Evolutionary conservation across 1,140 invertebrate species (phyloP).

Genomic region (Himalopsyche phryganea): DNA sequence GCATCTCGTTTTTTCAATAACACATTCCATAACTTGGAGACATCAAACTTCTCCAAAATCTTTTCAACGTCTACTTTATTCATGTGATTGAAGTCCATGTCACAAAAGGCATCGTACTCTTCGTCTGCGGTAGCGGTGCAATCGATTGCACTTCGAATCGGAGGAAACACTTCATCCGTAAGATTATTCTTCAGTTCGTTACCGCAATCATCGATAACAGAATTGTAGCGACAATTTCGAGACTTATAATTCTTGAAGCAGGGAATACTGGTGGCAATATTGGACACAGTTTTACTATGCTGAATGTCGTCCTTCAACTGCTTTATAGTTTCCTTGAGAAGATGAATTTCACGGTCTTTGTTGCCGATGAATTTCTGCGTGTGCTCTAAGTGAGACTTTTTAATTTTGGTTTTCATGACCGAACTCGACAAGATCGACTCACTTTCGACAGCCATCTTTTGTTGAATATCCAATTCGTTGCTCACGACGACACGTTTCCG

Average conservation of each 20-base stretch:
- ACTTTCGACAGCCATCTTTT: background rate
- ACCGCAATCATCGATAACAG: too few relatives aligned
- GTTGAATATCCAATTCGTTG: background rate
- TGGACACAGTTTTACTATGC: conserved; percentile 3
- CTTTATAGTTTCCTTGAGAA: conserved; percentile 4
- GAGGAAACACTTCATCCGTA: too few relatives aligned
- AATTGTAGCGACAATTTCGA: too few relatives aligned
- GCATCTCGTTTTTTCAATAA: conserved; percentile 1
- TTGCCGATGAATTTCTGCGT: background rate
- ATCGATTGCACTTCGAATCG: too few relatives aligned
- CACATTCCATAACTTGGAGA: conserved; percentile 1
- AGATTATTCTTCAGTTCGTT: background rate
- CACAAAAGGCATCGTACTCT: conserved; percentile 2
- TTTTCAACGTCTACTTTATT: conserved; percentile 10
- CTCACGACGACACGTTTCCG: background rate
- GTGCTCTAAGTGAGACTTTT: background rate
- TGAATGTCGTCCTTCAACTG: conserved; percentile 12
- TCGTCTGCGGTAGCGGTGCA: background rate
- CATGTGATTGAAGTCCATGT: conserved; percentile 1
- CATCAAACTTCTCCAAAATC: conserved; percentile 5
- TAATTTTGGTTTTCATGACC: conserved; percentile 9
- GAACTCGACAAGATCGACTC: background rate
- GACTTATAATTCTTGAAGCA: conserved; percentile 10
- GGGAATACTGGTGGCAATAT: conserved; percentile 8
- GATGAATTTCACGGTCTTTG: conserved; percentile 6